phyloP scores from a whole-genome alignment of 2,888 invertebrate species.

The Palloptera scutellata region DNA sequence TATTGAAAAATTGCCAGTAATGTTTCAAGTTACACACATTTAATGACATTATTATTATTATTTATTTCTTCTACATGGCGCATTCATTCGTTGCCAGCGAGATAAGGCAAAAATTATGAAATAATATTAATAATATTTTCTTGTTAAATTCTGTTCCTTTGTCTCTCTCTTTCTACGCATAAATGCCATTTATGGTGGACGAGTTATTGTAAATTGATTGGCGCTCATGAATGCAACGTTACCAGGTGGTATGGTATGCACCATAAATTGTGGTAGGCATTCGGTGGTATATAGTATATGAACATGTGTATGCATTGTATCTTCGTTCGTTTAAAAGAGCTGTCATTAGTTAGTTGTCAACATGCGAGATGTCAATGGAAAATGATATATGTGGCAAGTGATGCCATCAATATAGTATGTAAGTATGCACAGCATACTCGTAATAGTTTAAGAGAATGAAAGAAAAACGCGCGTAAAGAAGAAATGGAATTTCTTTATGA shows the following conservation, averaged over 20 bases:
- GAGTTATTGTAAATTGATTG: conserved; percentile 34
- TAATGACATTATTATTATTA: too few relatives aligned
- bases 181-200: conserved; percentile 29
- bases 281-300: not conserved
- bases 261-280: too few relatives aligned
- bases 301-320: not conserved
- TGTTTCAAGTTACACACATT: not conserved
- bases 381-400: conserved; percentile 51
- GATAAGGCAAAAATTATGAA: too few relatives aligned
- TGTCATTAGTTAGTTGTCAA: conserved; percentile 44
- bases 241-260: too few relatives aligned
- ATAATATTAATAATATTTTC: too few relatives aligned
- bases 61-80: too few relatives aligned
- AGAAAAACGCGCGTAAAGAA: conserved; percentile 4
- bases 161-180: too few relatives aligned
- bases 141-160: too few relatives aligned
- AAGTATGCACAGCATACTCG: too few relatives aligned
- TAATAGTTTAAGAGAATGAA: too few relatives aligned
- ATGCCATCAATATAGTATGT: too few relatives aligned
- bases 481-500: conserved; percentile 24
- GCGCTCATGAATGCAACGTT: conserved; percentile 8
- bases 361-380: conserved; percentile 48
- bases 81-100: too few relatives aligned
- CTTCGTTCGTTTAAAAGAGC: conserved; percentile 34
- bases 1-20: not conserved